These are phyloP conservation scores for Leucopsar rothschildi DNA, from an alignment of 2,113 vertebrate genomes.

Conservation along the genomic window DNA sequence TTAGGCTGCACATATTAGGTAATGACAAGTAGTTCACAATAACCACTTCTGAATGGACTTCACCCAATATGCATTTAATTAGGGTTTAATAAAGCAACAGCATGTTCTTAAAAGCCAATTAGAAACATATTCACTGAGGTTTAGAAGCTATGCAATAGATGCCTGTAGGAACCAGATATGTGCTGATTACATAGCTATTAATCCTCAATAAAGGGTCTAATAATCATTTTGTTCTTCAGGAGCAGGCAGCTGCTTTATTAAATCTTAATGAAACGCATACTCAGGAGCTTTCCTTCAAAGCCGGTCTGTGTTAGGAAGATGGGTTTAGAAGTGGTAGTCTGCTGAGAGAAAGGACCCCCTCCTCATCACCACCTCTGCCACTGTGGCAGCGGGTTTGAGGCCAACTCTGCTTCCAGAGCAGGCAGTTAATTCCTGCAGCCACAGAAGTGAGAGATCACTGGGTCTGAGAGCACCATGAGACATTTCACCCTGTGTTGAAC, in stretches of 20 bases:
- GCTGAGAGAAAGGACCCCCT: constrained; percentile 17
- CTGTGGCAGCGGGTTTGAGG: accelerated
- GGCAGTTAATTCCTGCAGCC: accelerated
- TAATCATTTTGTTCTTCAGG: constrained; percentile 59
- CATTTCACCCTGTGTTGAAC: neutral
- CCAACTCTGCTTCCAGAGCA: accelerated
- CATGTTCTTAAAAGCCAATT: constrained; percentile 69
- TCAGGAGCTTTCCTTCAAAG: constrained; percentile 58
- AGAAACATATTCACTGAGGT: constrained; percentile 70
- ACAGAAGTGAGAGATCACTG: neutral
- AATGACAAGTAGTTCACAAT: constrained; percentile 55
- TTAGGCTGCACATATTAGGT: constrained; percentile 50
- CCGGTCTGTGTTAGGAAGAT: neutral
- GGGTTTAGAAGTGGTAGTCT: constrained; percentile 32
- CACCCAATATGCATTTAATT: constrained; percentile 68
- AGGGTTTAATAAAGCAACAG: constrained; percentile 70
- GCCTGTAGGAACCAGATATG: constrained; percentile 64
- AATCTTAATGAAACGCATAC: constrained; percentile 66
- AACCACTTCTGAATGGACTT: constrained; percentile 60
- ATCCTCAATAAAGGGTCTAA: constrained; percentile 67
- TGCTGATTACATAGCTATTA: constrained; percentile 68
- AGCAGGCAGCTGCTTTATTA: constrained; percentile 61
- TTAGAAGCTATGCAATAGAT: constrained; percentile 65
- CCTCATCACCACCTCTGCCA: neutral
- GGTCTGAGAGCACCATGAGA: accelerated